phyloP scores from a whole-genome alignment of 2,888 invertebrate genomes.

The Stenurella melanura region DNA sequence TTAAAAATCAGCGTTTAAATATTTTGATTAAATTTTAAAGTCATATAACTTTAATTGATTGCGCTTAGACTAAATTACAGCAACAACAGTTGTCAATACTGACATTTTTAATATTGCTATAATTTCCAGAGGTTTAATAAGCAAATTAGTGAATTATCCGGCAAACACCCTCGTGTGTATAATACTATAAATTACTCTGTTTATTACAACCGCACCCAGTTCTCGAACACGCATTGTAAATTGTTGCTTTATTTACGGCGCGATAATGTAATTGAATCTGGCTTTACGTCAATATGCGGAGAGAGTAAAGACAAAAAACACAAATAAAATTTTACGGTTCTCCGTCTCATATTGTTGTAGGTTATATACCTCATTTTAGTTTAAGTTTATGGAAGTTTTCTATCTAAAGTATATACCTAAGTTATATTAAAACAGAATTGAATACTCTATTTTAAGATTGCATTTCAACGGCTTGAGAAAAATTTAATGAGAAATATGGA shows the following conservation, averaged over 20 bases:
- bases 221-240: constrained; percentile 23
- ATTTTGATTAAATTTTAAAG: too few relatives aligned
- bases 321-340: not conserved
- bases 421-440: not conserved
- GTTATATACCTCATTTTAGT: not conserved
- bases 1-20: too few relatives aligned
- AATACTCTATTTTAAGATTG: not conserved
- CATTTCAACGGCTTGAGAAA: too few relatives aligned
- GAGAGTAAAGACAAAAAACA: not conserved
- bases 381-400: not conserved
- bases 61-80: too few relatives aligned
- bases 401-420: not conserved
- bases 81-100: too few relatives aligned
- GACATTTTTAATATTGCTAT: not conserved
- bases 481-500: too few relatives aligned
- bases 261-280: constrained; percentile 28
- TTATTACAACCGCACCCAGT: constrained; percentile 22
- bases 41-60: too few relatives aligned
- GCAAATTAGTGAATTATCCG: not conserved
- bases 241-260: constrained; percentile 17
- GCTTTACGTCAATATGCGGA: constrained; percentile 5
- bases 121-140: not conserved
- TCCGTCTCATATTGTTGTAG: not conserved
- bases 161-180: constrained; percentile 14
- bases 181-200: constrained; percentile 23